Base-by-base conservation (phyloP, 2,797 vertebrate species). In the Oreortyx pictus region DNA sequence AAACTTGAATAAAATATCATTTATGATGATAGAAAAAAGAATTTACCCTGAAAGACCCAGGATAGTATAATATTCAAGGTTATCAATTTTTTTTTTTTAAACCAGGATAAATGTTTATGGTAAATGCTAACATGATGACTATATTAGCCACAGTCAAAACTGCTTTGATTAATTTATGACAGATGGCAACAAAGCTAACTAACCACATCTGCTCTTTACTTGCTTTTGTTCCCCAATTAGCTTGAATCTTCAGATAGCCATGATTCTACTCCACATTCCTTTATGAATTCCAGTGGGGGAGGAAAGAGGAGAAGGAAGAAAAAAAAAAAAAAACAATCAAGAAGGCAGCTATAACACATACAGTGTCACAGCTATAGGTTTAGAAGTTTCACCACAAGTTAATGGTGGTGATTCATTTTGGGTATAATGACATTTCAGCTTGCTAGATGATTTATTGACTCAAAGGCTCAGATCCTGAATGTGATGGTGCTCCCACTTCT, bases 131-230 rank as follows among this genome's bases (percentile, higher is more conserved):
- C 2, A 0, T 43, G 62, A 67, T 77, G 60, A 93, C 88, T 86
- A 59, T 64, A 86, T 92, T 92, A 95, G 89, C 89, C 68, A 77
- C 59, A 83, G 87, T 62, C 76, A 95, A 75, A 95, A 92, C 93
- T 86, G 93, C 70, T 95, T 68, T 91, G 91, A 95, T 93, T 94
- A 83, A 86, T 88, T 95, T 88, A 76, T 95, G 92, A 96, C 90
- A 95, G 87, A 92, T 90, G 88, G 90, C 85, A 89, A 90, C 73
- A 90, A 78, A 82, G 70, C 94, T 93, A 96, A 94, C 92, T 92
- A 95, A 96, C 90, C 84, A 90, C 93, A 75, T 70, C 82, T 94
- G 92, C 47, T 94, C 79, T 81, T 93, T 83, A 78, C 54, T 93
- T 94, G 75, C 65, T 92, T 95, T 95, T 95, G 86, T 88, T 95